Evolutionary conservation across 1,140 invertebrate genomes (phyloP), one percentile per base, ranked within the genome.

Genomic region (Leguminivora glycinivorella): DNA sequence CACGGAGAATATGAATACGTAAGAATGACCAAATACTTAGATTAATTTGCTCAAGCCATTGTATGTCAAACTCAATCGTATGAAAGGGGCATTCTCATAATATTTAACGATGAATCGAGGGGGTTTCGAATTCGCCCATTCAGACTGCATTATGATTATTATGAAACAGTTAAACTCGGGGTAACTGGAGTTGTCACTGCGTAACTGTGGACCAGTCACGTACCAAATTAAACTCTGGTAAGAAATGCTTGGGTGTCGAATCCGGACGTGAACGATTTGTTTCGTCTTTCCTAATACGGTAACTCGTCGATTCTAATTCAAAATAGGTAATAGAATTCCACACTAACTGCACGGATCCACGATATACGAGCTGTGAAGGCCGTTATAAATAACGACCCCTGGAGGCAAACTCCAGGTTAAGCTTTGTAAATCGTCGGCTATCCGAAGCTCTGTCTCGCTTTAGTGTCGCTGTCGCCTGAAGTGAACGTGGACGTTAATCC

Each of bases 41-140:
- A 52, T 22, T 52, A 52, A 52, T 22, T 52, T 52, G 17, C 47
- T 22, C 47, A 22, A 52, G 4, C 25, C 14, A 63, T 63, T 63
- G 58, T 63, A 31, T 29, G 58, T n/a, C 58, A 12, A 52, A 63
- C 29, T 26, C 29, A 63, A 63, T 31, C 58, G 58, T 63, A n/a
- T 63, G 58, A 63, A 63, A 63, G 29, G 19, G 58, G 26, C 58
- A 63, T 63, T 63, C 58, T 63, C 58, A 63, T 63, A 63, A 34
- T 34, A 34, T 63, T 63, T 63, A 63, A 63, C 58, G 58, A 63
- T 63, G 58, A 26, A 63, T 34, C 58, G 17, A 60, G 25, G 14
- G 52, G 10, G 58, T 63, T 63, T 63, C 29, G 25, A 0, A 60
- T 60, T 58, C 29, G 25, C 6, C 22, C 58, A 63, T 63, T 63